A percentile compares a stretch with the other conserved stretches of the same genome.
These are phyloP conservation scores for Peromyscus eremicus DNA, from an alignment of 2,797 vertebrate species.

Conservation along the genomic window DNA sequence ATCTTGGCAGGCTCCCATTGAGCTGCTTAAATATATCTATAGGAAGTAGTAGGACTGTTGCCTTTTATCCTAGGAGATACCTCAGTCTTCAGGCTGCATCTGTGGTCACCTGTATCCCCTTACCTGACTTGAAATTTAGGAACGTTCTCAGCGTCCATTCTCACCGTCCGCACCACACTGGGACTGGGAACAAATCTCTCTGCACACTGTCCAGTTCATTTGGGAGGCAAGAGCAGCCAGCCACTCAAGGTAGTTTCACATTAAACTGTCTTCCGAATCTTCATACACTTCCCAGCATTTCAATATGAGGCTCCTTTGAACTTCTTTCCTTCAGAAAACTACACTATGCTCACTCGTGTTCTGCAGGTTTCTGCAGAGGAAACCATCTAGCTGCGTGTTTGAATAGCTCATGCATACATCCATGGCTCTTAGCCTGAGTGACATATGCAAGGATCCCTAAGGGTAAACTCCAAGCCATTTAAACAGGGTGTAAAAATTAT, in stretches of 20 bases:
- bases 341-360: background rate
- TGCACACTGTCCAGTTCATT: conserved; percentile 19
- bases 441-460: conserved; percentile 7
- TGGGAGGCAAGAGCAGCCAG: conserved; percentile 20
- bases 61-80: background rate
- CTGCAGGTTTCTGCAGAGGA: conserved; percentile 15
- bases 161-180: background rate
- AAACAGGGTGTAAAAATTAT: background rate
- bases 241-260: background rate
- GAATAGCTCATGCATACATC: background rate
- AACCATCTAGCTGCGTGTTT: background rate
- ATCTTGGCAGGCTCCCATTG: conserved; percentile 47
- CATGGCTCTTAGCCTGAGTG: background rate
- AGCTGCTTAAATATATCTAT: conserved; percentile 56
- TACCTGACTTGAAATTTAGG: conserved; percentile 43
- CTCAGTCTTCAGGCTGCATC: background rate
- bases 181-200: background rate
- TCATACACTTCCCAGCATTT: conserved; percentile 8
- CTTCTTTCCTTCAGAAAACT: conserved; percentile 41
- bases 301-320: conserved; percentile 37
- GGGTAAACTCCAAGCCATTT: conserved; percentile 12
- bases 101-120: background rate
- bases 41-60: conserved; percentile 28
- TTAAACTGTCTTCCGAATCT: conserved; percentile 11
- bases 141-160: conserved; percentile 46